Base-by-base conservation (phyloP, 2,113 vertebrate species). In the Apeltes quadracus region DNA sequence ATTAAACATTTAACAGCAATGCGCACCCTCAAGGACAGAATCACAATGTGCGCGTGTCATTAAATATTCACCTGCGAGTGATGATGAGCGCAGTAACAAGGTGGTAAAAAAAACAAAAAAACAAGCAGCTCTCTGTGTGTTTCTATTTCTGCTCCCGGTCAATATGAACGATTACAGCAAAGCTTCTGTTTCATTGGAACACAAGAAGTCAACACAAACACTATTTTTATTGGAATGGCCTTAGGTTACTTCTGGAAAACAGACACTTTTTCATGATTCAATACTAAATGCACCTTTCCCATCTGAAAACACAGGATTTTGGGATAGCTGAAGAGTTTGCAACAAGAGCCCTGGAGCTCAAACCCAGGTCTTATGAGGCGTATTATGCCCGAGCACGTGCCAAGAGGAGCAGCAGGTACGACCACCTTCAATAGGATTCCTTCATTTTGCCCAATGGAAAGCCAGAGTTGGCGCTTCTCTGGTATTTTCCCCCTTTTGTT, bases 281-380 rank as follows among this genome's bases (percentile, higher is more conserved):
- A 39, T 29, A 23, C 41, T 76, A 18, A 75, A 56, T 56, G 29
- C 22, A 14, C 59, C 67, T 61, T 8, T 69, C 46, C 15, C 91
- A 1, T 76, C 77, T 72, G 32, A 55, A 71, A 81, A 58, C 29
- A 25, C 83, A 99, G 98, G 98, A 99, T 83, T 99, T 99, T 66
- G 98, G 98, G 69, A 94, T 99, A 89, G 98, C 98, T 7, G 98
- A 99, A 78, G 98, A 99, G 72, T 98, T 99, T 90, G 98, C 98
- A 76, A 96, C 95, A 61, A 99, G 99, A 93, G 98, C 97, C 3
- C 74, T 99, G 69, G 98, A 98, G 63, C 91, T 99, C 79, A 99
- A 98, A 84, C 97, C 98, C 20, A 95, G 94, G 81, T 99, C 95
- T 63, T 98, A 97, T 0, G 98, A 99, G 92, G 98, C 97, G 1